Percentiles rank a stretch among this genome's conserved stretches.
These are phyloP conservation scores for Megathymus violae DNA, from an alignment of 1,140 invertebrate genomes.

Conservation along the genomic window DNA sequence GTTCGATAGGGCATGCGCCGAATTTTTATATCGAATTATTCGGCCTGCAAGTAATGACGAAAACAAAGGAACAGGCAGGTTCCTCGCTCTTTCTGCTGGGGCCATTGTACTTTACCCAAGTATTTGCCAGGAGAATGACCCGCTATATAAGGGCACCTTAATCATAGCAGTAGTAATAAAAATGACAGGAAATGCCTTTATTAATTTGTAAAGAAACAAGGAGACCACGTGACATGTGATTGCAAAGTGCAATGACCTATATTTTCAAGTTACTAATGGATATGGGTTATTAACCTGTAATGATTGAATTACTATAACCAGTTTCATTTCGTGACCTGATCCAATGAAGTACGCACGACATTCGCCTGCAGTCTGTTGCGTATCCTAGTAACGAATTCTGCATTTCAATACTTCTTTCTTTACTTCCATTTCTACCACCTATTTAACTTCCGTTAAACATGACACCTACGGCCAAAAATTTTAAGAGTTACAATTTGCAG, in stretches of 20 bases:
- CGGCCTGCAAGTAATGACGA: conserved; percentile 52
- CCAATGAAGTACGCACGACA: conserved; percentile 45
- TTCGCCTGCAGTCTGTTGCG: conserved; percentile 43
- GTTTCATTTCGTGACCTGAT: conserved; percentile 52
- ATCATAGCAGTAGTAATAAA: conserved; percentile 70
- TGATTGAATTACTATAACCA: conserved; percentile 18
- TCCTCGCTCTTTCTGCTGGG: conserved; percentile 62
- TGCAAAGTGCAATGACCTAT: conserved; percentile 50
- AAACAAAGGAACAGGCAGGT: conserved; percentile 69
- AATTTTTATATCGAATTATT: conserved; percentile 78
- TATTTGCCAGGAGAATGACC: conserved; percentile 70
- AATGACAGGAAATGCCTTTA: conserved; percentile 64
- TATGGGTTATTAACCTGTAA: neutral
- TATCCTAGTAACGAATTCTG: conserved; percentile 75
- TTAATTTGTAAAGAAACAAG: conserved; percentile 38
- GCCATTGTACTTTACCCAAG: conserved; percentile 66
- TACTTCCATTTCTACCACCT: conserved; percentile 13
- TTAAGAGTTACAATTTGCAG: too few relatives aligned
- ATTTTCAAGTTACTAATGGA: conserved; percentile 24
- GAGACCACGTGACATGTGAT: conserved; percentile 41
- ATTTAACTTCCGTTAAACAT: conserved; percentile 3
- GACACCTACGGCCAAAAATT: neutral
- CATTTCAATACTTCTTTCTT: conserved; percentile 70
- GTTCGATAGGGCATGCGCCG: conserved; percentile 59
- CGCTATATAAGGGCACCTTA: conserved; percentile 60